Evolutionary conservation across 2,113 vertebrate species (phyloP).

Genomic region (Psilopsiagon aymara): DNA sequence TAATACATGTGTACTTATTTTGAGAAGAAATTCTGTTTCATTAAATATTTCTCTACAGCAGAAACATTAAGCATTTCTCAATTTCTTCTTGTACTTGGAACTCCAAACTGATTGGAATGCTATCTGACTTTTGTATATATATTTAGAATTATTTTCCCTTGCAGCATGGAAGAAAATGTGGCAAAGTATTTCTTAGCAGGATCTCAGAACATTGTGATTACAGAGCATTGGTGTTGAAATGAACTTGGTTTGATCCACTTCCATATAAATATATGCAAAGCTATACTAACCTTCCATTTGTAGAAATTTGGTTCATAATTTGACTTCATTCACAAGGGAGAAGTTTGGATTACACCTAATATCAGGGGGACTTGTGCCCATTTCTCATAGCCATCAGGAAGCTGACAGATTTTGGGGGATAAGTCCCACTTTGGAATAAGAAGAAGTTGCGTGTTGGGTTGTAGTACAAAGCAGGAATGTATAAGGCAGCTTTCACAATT

Average conservation of each 20-base stretch:
- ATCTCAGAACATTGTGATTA: neutral
- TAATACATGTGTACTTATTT: slow-evolving; percentile 8
- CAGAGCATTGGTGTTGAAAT: neutral
- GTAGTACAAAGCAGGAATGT: slow-evolving; percentile 46
- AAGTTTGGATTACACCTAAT: neutral
- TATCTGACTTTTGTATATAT: neutral
- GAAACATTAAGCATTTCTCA: slow-evolving; percentile 53
- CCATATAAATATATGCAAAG: neutral
- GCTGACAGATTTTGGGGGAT: neutral
- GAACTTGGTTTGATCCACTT: neutral
- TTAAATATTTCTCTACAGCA: slow-evolving; percentile 62
- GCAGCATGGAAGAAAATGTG: slow-evolving; percentile 22
- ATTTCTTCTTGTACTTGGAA: slow-evolving; percentile 49
- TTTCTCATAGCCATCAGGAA: neutral
- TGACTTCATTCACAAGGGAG: neutral
- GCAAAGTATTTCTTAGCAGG: neutral
- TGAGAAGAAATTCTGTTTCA: slow-evolving; percentile 50
- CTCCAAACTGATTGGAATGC: neutral
- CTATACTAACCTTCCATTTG: neutral
- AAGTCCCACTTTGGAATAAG: neutral
- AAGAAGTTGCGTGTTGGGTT: neutral
- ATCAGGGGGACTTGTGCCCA: neutral
- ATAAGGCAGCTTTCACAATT: slow-evolving; percentile 30
- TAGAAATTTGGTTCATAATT: neutral
- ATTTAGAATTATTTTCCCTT: slow-evolving; percentile 27